These are phyloP conservation scores for Monomorium pharaonis DNA, from an alignment of 1,140 invertebrate genomes.

Conservation along the genomic window DNA sequence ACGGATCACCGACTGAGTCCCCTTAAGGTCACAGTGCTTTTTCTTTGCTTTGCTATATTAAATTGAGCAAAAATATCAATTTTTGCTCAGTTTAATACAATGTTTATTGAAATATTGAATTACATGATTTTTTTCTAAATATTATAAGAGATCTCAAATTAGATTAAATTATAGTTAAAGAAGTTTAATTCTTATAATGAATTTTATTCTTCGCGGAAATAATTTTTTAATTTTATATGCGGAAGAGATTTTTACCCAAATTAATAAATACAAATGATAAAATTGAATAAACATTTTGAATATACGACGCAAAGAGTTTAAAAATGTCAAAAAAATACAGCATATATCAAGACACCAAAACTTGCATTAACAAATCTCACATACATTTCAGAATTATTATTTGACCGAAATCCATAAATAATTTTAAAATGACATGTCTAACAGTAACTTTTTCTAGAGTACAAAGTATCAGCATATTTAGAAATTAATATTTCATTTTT, in stretches of 20 bases:
- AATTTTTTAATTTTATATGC: not conserved
- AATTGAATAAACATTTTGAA: not conserved
- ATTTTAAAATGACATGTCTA: not conserved
- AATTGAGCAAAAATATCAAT: not conserved
- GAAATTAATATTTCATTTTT: not conserved
- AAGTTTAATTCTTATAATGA: not conserved
- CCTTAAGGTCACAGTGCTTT: conserved; percentile 43
- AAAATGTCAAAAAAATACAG: not conserved
- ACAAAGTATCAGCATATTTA: not conserved
- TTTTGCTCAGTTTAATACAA: not conserved
- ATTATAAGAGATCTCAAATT: not conserved
- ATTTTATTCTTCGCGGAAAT: not conserved
- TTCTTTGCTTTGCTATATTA: conserved; percentile 22
- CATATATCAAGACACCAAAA: not conserved
- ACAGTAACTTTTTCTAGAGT: not conserved
- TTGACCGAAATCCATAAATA: not conserved
- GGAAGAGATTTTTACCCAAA: not conserved
- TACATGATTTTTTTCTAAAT: not conserved
- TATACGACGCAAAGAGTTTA: not conserved
- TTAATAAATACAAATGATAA: not conserved
- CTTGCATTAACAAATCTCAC: not conserved
- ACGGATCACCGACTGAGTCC: conserved; percentile 28
- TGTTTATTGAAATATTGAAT: not conserved
- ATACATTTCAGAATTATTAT: conserved; percentile 3
- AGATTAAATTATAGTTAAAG: not conserved